Conservation (phyloP, 1,140 invertebrate species). For the Drosophila aff. region DNA sequence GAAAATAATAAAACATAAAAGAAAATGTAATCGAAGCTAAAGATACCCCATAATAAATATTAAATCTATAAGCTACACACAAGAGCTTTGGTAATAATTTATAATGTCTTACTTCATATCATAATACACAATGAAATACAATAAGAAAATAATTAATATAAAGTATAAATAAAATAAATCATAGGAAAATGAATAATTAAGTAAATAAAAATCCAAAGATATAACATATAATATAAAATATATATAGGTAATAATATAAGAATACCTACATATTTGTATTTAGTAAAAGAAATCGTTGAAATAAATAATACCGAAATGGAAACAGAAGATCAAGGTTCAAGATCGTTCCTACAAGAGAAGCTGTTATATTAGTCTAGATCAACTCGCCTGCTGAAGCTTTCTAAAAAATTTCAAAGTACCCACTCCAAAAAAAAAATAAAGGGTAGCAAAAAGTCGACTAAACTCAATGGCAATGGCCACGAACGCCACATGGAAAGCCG, state of each 20-base stretch:
- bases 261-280: neutral
- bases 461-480: neutral
- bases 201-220: no score
- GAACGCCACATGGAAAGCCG: slow-evolving; percentile 10
- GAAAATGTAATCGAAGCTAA: neutral
- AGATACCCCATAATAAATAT: neutral
- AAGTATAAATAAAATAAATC: no score
- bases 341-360: neutral
- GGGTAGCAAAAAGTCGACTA: neutral
- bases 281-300: neutral
- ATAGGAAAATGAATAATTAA: no score
- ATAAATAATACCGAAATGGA: neutral
- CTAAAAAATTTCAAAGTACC: neutral
- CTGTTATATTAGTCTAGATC: neutral
- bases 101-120: no score
- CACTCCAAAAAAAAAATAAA: neutral
- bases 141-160: neutral
- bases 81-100: no score
- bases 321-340: neutral
- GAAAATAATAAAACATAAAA: neutral
- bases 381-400: no score
- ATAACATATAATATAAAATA: no score
- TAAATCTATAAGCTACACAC: neutral
- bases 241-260: no score
- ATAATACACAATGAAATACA: neutral